Conservation (phyloP, 2,797 vertebrate species). For the Chelon labrosus region DNA sequence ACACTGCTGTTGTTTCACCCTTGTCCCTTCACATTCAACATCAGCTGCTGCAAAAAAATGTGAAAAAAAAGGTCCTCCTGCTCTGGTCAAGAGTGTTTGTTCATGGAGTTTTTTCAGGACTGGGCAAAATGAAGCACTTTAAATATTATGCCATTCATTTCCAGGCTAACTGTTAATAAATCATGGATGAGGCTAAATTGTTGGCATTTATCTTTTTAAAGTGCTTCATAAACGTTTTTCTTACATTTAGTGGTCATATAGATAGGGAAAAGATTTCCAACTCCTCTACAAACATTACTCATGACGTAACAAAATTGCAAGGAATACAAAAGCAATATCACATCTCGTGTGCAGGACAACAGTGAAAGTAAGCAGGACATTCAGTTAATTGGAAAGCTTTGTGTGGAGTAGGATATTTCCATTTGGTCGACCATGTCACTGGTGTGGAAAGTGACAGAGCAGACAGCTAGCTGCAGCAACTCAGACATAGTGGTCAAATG, state of each 20-base stretch:
- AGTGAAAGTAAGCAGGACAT: conserved; percentile 10
- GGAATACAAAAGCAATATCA: conserved; percentile 22
- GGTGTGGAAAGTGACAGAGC: conserved; percentile 15
- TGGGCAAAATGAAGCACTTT: conserved; percentile 17
- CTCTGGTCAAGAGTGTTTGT: conserved; percentile 16
- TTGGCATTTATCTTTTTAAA: conserved; percentile 47
- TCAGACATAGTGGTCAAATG: conserved; percentile 59
- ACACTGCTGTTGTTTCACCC: no score
- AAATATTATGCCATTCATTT: conserved; percentile 11
- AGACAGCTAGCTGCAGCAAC: conserved; percentile 22
- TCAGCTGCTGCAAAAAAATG: conserved; percentile 10
- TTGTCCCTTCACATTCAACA: conserved; percentile 19
- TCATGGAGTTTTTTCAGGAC: not conserved
- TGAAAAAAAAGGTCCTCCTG: not conserved
- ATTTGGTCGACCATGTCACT: conserved; percentile 19
- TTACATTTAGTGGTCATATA: conserved; percentile 7
- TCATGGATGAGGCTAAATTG: conserved; percentile 4
- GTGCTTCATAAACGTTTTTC: conserved; percentile 46
- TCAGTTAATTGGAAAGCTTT: conserved; percentile 13
- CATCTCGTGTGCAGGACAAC: conserved; percentile 17
- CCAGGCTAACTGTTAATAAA: conserved; percentile 11
- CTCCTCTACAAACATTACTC: conserved; percentile 14
- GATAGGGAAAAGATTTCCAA: conserved; percentile 1
- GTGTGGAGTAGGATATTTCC: not conserved
- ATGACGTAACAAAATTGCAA: conserved; percentile 12